Conservation (phyloP, 2,113 vertebrate genomes). For the Mastomys coucha region DNA sequence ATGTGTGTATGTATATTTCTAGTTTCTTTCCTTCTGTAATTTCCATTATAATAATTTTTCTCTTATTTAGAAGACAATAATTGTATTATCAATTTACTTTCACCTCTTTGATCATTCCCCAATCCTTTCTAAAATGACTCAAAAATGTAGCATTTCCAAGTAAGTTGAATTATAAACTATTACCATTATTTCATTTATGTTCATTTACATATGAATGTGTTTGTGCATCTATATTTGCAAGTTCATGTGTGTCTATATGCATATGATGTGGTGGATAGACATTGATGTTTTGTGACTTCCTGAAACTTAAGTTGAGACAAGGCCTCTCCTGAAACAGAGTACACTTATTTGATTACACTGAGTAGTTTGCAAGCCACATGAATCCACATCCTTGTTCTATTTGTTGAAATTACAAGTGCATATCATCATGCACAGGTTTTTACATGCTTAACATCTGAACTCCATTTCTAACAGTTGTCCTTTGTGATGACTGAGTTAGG, state of each 20-base stretch:
- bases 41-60: neutral
- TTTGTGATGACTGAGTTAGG: too few relatives aligned
- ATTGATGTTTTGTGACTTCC: neutral
- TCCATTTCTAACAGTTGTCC: too few relatives aligned
- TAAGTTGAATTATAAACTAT: neutral
- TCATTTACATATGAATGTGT: neutral
- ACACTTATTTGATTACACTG: neutral
- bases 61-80: neutral
- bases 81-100: neutral
- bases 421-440: too few relatives aligned
- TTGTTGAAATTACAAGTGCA: neutral
- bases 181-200: neutral
- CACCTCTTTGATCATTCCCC: neutral
- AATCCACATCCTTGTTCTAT: rapidly evolving
- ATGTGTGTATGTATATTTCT: neutral
- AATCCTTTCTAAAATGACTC: neutral
- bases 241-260: neutral
- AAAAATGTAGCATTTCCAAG: neutral
- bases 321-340: neutral
- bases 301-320: neutral
- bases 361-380: neutral
- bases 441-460: too few relatives aligned
- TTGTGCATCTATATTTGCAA: neutral
- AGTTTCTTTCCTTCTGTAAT: neutral
- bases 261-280: neutral